A percentile compares a stretch with the other conserved stretches of the same genome.
Evolutionary conservation across 2,113 vertebrate genomes (phyloP).

Genomic region (Sebastes schlegelii): DNA sequence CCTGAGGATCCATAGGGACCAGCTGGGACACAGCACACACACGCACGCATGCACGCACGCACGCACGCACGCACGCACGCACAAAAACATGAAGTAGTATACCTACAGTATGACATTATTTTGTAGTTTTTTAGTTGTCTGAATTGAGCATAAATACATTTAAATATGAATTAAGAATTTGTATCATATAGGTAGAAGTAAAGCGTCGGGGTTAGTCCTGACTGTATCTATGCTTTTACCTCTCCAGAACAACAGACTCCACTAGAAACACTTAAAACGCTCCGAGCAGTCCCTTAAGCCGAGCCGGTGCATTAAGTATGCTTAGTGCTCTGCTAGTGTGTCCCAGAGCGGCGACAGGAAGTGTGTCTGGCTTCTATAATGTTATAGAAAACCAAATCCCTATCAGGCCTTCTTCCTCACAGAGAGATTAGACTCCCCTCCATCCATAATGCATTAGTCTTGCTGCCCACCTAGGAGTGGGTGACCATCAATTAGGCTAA

Average conservation of each 20-base stretch:
- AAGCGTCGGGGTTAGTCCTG: neutral
- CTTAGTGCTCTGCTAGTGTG: conserved; percentile 31
- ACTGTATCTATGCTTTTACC: neutral
- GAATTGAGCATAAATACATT: too few relatives aligned
- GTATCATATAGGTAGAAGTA: neutral
- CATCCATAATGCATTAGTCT: conserved; percentile 52
- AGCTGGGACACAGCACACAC: conserved; percentile 66
- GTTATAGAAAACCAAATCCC: conserved; percentile 35
- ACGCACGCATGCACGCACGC: conserved; percentile 1
- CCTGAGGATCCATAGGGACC: conserved; percentile 55
- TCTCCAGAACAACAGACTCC: neutral
- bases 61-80: neutral
- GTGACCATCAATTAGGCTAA: conserved; percentile 49
- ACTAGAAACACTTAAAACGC: conserved; percentile 26
- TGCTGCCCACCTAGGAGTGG: conserved; percentile 46
- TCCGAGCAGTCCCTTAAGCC: conserved; percentile 5
- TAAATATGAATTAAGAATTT: neutral
- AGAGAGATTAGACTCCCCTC: conserved; percentile 37
- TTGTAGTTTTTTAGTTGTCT: too few relatives aligned
- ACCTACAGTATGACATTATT: neutral
- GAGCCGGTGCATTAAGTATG: conserved; percentile 32
- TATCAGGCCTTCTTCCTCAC: conserved; percentile 17
- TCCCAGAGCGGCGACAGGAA: conserved; percentile 39
- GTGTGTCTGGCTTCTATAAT: conserved; percentile 37
- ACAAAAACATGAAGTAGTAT: too few relatives aligned